phyloP scores from a whole-genome alignment of 2,113 vertebrate species.

The Herpailurus yagouaroundi region DNA sequence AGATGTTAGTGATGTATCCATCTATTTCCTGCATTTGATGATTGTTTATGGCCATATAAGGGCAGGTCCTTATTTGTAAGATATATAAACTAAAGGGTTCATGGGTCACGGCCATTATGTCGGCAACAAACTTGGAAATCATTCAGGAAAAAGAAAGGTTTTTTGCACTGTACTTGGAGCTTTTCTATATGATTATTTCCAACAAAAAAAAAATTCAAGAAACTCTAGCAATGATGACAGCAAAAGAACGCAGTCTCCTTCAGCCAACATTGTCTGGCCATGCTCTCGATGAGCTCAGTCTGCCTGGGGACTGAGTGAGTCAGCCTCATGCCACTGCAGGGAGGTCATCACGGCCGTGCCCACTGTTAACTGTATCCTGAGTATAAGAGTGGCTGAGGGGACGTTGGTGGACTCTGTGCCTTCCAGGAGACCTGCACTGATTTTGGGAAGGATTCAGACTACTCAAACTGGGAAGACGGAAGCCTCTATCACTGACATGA shows the following conservation, averaged over 20 bases:
- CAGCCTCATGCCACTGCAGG: background rate
- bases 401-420: background rate
- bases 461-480: background rate
- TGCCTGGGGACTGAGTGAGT: conserved; percentile 13
- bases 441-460: background rate
- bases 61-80: background rate
- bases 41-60: accelerated
- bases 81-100: background rate
- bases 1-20: background rate
- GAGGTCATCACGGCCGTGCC: background rate
- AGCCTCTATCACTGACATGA: background rate
- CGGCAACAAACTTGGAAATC: background rate
- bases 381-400: background rate
- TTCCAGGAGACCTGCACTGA: background rate
- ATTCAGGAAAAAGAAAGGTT: background rate
- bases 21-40: background rate
- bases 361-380: background rate
- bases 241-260: background rate
- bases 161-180: background rate
- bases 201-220: background rate
- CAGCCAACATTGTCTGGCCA: background rate
- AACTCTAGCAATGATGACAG: background rate
- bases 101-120: background rate
- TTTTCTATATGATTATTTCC: background rate
- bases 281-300: conserved; percentile 15